These are phyloP conservation scores for Stictonetta naevosa DNA, from an alignment of 2,113 vertebrate genomes.

Conservation along the genomic window DNA sequence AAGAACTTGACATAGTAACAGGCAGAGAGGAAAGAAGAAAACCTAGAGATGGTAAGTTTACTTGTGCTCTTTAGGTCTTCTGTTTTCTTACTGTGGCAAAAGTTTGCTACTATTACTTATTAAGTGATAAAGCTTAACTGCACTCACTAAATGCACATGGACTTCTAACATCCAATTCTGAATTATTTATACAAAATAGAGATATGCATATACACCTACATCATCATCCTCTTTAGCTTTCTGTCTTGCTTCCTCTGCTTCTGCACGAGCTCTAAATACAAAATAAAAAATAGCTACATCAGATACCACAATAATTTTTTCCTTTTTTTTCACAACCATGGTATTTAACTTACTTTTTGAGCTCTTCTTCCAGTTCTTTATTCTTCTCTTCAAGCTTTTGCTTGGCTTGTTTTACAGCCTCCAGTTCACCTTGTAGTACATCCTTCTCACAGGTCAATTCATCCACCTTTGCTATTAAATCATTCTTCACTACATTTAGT, in stretches of 20 bases:
- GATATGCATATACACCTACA: constrained; percentile 77
- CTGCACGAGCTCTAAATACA: constrained; percentile 84
- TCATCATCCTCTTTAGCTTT: constrained; percentile 96
- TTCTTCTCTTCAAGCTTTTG: constrained; percentile 93
- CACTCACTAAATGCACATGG: neutral
- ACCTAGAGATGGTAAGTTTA: neutral
- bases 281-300: neutral
- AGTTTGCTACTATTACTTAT: neutral
- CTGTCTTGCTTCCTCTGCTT: constrained; percentile 88
- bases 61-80: neutral
- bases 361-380: constrained; percentile 93
- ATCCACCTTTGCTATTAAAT: constrained; percentile 92
- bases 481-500: constrained; percentile 96
- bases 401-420: constrained; percentile 88
- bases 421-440: constrained; percentile 88
- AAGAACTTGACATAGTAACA: neutral
- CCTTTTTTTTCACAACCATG: neutral
- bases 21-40: neutral
- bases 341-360: constrained; percentile 85
- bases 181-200: neutral
- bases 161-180: neutral
- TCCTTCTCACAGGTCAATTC: constrained; percentile 95
- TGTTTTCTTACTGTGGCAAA: neutral
- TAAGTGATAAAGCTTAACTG: neutral
- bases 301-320: neutral